These are phyloP conservation scores for Rhopilema esculentum DNA, from an alignment of 30 jellyfish, hydroid and myxozoan genomes.

Conservation along the genomic window DNA sequence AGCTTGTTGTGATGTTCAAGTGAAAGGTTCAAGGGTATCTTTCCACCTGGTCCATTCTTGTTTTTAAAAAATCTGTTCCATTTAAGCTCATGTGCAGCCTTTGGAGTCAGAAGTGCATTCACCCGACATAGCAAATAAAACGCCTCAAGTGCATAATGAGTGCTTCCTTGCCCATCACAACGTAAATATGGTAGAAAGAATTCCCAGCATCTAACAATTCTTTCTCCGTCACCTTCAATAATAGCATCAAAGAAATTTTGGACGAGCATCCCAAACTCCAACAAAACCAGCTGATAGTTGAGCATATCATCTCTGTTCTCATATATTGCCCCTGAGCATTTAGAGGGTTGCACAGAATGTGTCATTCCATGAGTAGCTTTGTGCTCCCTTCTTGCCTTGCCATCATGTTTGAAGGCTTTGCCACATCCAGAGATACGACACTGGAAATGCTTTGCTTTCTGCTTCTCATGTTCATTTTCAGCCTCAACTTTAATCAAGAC, in stretches of 20 bases:
- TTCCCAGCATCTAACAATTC: neutral
- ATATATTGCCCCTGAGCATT: neutral
- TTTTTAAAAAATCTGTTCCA: neutral
- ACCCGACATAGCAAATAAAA: conserved; percentile 6
- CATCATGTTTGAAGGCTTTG: conserved; percentile 22
- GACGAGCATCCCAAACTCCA: neutral
- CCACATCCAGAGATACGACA: conserved; percentile 30
- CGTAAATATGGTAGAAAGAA: neutral
- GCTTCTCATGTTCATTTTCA: conserved; percentile 19
- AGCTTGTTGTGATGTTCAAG: neutral
- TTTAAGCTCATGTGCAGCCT: neutral
- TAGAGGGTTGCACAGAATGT: neutral
- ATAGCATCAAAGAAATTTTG: neutral
- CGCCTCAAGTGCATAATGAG: conserved; percentile 6
- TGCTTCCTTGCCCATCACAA: neutral
- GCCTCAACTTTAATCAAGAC: conserved; percentile 7
- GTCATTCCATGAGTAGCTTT: conserved; percentile 20
- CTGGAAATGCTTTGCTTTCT: conserved; percentile 8
- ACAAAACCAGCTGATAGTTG: neutral
- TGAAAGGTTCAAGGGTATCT: neutral
- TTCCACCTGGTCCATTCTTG: neutral
- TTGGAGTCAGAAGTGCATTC: neutral
- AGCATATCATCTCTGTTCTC: conserved; percentile 1
- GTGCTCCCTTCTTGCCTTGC: conserved; percentile 15
- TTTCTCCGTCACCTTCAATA: neutral